A percentile compares a stretch with the other conserved stretches of the same genome.
phyloP scores from a whole-genome alignment of 2,113 vertebrate species.

The Trichomycterus rosablanca region DNA sequence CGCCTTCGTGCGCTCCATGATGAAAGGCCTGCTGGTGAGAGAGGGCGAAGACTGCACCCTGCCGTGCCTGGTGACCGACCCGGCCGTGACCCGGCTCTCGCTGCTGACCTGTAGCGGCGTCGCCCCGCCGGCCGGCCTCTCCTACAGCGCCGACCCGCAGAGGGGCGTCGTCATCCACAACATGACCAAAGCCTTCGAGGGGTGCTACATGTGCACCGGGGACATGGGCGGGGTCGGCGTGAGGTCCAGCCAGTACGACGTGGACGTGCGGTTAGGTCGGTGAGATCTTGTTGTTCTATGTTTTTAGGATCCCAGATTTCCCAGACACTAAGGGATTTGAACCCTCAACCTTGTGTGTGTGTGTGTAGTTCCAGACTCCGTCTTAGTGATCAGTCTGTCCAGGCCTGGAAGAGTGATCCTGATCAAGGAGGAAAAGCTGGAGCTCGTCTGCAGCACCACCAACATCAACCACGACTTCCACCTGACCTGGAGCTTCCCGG shows the following conservation, averaged over 20 bases:
- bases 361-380: constrained; percentile 54
- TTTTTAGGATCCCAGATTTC: too few relatives aligned
- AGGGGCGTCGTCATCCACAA: constrained; percentile 58
- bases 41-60: constrained; percentile 59
- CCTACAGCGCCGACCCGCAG: constrained; percentile 53
- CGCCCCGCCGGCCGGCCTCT: constrained; percentile 52
- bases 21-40: constrained; percentile 58
- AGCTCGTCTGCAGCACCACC: constrained; percentile 60
- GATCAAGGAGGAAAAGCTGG: constrained; percentile 59
- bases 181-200: constrained; percentile 55
- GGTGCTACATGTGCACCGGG: constrained; percentile 57
- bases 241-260: constrained; percentile 55
- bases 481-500: constrained; percentile 62
- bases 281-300: too few relatives aligned
- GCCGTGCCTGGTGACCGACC: constrained; percentile 67
- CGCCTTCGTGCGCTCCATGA: constrained; percentile 57
- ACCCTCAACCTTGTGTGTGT: neutral
- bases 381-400: constrained; percentile 57
- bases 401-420: constrained; percentile 56
- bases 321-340: neutral
- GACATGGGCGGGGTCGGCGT: constrained; percentile 44
- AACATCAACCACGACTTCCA: constrained; percentile 66
- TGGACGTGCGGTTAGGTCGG: constrained; percentile 65
- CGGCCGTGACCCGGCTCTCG: constrained; percentile 51
- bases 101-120: constrained; percentile 56